Conservation (phyloP, 2,113 vertebrate species). For the Willisornis vidua region DNA sequence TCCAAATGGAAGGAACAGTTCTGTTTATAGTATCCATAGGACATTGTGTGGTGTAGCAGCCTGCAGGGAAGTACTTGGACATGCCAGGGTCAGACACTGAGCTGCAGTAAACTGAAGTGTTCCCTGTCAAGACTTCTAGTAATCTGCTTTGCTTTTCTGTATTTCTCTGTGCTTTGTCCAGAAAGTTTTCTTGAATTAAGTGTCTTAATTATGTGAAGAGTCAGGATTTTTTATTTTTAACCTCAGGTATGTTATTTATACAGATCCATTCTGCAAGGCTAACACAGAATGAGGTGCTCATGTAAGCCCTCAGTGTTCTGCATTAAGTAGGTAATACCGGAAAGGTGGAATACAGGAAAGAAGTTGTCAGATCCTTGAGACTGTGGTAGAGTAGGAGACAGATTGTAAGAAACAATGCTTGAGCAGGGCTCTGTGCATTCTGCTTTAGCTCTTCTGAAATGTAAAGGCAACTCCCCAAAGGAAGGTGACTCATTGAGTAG, state of each 20-base stretch:
- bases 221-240: background rate
- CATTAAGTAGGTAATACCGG: background rate
- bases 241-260: background rate
- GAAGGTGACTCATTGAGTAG: constrained; percentile 50
- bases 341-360: background rate
- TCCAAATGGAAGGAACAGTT: background rate
- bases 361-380: background rate
- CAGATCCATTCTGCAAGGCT: background rate
- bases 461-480: constrained; percentile 26
- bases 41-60: background rate
- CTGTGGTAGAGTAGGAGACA: background rate
- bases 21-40: background rate
- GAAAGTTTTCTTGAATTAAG: background rate
- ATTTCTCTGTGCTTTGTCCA: background rate
- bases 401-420: background rate
- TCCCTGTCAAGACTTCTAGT: background rate
- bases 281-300: background rate
- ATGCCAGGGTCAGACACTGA: background rate
- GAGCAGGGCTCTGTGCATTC: background rate
- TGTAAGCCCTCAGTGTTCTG: background rate
- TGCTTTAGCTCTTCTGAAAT: background rate
- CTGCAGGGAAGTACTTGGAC: background rate
- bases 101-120: background rate
- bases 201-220: background rate
- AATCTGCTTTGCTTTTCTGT: background rate